phyloP scores from a whole-genome alignment of 2,113 vertebrate genomes.

The Campylomormyrus numenius region DNA sequence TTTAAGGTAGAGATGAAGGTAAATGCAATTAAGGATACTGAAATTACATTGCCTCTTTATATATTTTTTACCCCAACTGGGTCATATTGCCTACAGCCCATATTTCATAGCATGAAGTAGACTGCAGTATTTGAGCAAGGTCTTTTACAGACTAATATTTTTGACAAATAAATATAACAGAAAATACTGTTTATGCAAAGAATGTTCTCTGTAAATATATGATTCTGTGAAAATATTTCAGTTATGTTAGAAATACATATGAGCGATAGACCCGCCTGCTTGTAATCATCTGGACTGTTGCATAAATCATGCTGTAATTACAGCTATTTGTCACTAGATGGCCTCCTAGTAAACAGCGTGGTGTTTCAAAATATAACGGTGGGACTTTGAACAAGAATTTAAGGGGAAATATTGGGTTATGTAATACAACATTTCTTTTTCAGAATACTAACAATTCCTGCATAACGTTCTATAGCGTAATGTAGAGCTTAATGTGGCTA shows the following conservation, averaged over 20 bases:
- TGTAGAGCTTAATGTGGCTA: neutral
- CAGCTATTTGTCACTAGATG: conserved; percentile 29
- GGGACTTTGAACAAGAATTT: neutral
- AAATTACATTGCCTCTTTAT: neutral
- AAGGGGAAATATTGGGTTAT: neutral
- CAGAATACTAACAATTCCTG: neutral
- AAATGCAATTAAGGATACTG: neutral
- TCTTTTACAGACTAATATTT: neutral
- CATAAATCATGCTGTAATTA: neutral
- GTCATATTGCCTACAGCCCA: neutral
- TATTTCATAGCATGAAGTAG: neutral
- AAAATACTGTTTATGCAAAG: neutral
- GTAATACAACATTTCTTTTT: neutral
- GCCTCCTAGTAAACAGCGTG: conserved; percentile 8
- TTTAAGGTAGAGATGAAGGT: neutral
- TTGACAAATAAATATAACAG: neutral
- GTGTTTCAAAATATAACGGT: neutral
- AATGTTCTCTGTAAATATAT: neutral
- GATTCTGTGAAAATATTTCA: neutral
- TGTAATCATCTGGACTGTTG: neutral
- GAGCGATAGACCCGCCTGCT: neutral
- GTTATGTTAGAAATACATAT: neutral
- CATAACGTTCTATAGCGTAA: neutral
- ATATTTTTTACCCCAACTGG: neutral
- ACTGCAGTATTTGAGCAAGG: neutral